Conservation (phyloP, 2,797 vertebrate genomes). For the Sebastes nivosus region DNA sequence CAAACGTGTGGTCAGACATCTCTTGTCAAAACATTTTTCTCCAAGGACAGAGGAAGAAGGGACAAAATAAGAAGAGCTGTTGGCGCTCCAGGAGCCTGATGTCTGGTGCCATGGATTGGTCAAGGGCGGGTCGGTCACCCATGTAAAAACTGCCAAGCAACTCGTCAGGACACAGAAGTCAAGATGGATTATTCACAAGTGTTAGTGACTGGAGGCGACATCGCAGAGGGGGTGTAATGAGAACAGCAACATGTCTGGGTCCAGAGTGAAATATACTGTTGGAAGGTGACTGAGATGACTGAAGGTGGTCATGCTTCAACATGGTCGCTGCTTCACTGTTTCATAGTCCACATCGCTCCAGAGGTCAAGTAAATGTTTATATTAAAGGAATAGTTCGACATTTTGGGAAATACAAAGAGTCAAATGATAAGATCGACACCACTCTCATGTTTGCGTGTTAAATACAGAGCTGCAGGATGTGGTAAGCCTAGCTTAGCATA, state of each 20-base stretch:
- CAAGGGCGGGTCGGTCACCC: conserved; percentile 50
- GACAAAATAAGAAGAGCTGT: neutral
- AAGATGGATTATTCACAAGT: conserved; percentile 53
- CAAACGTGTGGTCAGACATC: conserved; percentile 1
- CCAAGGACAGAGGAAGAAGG: neutral
- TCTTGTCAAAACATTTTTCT: conserved; percentile 27
- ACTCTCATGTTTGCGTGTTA: neutral
- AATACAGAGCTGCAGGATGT: neutral
- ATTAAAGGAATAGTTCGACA: neutral
- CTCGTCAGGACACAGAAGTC: conserved; percentile 40
- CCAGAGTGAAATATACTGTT: conserved; percentile 2
- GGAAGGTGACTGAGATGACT: conserved; percentile 5
- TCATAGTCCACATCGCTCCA: neutral
- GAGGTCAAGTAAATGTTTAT: neutral
- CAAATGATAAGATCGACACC: neutral
- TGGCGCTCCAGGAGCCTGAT: conserved; percentile 12
- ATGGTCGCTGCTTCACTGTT: neutral
- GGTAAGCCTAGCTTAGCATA: neutral
- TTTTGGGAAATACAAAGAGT: neutral
- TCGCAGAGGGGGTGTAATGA: conserved; percentile 22
- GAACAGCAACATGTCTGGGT: conserved; percentile 31
- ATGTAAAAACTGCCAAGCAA: conserved; percentile 36
- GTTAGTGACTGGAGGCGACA: conserved; percentile 24
- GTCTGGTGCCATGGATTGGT: conserved; percentile 26
- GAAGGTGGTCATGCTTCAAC: conserved; percentile 4